Evolutionary conservation across 2,113 vertebrate species (phyloP), one percentile per base, ranked within the genome.

Genomic region (Cepphus grylle): DNA sequence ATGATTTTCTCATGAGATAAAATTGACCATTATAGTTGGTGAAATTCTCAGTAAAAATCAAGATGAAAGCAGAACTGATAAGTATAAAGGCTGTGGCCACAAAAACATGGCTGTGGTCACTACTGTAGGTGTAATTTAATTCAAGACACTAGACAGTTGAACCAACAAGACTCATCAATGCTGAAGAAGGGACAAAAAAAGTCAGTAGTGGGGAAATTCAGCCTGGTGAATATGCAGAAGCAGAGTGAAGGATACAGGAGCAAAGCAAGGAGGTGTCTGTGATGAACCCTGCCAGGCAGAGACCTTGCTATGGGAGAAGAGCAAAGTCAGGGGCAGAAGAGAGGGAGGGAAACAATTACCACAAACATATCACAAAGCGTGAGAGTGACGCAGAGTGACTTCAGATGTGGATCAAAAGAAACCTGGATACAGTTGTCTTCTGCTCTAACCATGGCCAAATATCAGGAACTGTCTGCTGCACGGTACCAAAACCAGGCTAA

Each of bases 301-400:
- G 45, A 59, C 29, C 56, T 80, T 20, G 26, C 17, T 29, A 5
- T 6, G 19, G 29, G 27, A 53, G 30, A 55, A 80, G 9, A 47
- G 25, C 16, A 26, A 88, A 83, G 53, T 58, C 67, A 59, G 23
- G 13, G 27, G 29, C 34, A 36, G 34, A 73, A 58, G 21, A 21
- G 6, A 8, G 5, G 1, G 3, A 6, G 2, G 2, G 19, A n/a
- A 65, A 11, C 4, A 32, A 53, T 18, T 32, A 38, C 16, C 21
- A 2, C 18, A 47, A 43, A 63, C 6, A 1, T 12, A 11, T 8
- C 6, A 36, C 1, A 1, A 66, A 45, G 36, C 52, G 6, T 21
- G 22, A 78, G 30, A 55, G 27, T 2, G 2, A n/a, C 10, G 14
- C 27, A 27, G 22, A 59, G 13, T 0, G 1, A 21, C 18, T 59